Conservation (phyloP, 2,113 vertebrate species). For the Phasianus colchicus region DNA sequence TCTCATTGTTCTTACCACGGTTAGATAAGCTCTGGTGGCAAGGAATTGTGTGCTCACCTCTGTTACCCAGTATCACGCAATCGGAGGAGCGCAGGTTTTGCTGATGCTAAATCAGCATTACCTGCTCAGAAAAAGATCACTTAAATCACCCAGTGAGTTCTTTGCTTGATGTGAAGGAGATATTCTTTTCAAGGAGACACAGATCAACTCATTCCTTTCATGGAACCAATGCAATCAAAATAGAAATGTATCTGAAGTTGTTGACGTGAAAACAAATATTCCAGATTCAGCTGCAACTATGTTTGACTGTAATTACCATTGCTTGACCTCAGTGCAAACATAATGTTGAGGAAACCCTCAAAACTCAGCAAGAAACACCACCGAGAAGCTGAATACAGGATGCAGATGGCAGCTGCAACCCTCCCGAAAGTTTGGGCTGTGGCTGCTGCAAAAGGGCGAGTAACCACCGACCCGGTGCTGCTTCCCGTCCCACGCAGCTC, state of each 20-base stretch:
- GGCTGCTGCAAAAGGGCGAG: neutral
- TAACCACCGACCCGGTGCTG: neutral
- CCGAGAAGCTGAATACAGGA: neutral
- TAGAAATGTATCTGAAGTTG: neutral
- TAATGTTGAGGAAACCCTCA: neutral
- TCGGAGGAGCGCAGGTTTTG: neutral
- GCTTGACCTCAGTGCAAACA: neutral
- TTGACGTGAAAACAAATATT: neutral
- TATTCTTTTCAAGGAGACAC: neutral
- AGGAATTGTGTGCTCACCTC: neutral
- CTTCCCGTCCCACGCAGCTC: neutral
- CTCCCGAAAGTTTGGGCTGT: constrained; percentile 22
- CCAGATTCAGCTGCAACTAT: neutral
- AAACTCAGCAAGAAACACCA: neutral
- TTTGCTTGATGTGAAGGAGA: neutral
- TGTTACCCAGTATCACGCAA: neutral
- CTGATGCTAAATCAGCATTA: neutral
- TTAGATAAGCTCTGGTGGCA: neutral
- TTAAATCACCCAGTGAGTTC: neutral
- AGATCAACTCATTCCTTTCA: neutral
- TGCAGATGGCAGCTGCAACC: neutral
- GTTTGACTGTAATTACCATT: neutral
- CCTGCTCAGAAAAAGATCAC: neutral
- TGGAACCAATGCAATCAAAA: neutral
- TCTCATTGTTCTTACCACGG: neutral